phyloP scores from a whole-genome alignment of 2,888 invertebrate species.

The Philhelius pedissequus region DNA sequence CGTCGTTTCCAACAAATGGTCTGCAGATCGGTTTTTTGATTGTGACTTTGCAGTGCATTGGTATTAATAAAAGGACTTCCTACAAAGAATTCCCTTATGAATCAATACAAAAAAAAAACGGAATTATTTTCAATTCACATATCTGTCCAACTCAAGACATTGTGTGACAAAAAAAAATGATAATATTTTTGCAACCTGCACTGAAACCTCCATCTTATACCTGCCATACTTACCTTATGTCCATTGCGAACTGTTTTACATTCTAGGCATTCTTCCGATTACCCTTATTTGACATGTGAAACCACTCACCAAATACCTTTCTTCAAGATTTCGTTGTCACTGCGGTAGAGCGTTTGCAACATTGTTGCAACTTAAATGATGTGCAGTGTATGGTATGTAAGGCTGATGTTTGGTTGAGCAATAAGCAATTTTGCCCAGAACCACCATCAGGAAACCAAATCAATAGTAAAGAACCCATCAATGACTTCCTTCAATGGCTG shows the following conservation, averaged over 20 bases:
- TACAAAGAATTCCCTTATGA: too few relatives aligned
- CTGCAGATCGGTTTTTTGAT: too few relatives aligned
- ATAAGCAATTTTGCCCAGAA: neutral
- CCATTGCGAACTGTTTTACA: neutral
- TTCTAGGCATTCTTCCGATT: slow-evolving; percentile 25
- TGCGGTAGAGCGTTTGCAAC: slow-evolving; percentile 6
- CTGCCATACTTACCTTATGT: neutral
- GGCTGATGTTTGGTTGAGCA: neutral
- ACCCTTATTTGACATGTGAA: slow-evolving; percentile 41
- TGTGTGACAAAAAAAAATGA: neutral
- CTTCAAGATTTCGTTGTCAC: neutral
- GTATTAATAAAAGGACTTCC: too few relatives aligned
- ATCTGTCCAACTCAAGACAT: neutral
- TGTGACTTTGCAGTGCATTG: too few relatives aligned
- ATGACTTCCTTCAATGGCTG: neutral
- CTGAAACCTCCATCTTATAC: neutral
- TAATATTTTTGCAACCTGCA: neutral
- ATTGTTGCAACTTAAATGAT: slow-evolving; percentile 37
- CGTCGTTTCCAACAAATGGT: too few relatives aligned
- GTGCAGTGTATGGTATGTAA: neutral
- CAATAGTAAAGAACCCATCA: neutral
- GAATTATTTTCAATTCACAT: neutral
- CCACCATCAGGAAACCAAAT: slow-evolving; percentile 9
- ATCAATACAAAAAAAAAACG: too few relatives aligned
- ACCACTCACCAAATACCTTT: slow-evolving; percentile 4